Conservation (phyloP, 2,797 vertebrate genomes). For the Chrosomus eos region DNA sequence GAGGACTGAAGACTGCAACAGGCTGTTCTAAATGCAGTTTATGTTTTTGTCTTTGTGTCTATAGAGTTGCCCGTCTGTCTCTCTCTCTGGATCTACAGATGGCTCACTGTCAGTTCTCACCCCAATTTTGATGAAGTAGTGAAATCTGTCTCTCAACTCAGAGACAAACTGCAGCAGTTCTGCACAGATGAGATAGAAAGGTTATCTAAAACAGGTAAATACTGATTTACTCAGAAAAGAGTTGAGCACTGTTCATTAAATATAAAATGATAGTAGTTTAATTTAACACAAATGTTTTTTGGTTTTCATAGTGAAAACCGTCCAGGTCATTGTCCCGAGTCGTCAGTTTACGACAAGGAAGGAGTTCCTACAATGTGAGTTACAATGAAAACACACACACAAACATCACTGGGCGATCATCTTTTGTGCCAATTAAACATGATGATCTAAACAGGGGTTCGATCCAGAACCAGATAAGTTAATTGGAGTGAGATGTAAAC, state of each 20-base stretch:
- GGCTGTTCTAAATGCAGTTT: background rate
- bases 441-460: background rate
- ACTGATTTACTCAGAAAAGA: background rate
- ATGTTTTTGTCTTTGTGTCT: background rate
- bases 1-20: background rate
- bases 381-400: background rate
- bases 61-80: background rate
- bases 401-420: background rate
- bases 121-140: background rate
- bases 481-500: background rate
- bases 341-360: background rate
- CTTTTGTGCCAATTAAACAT: background rate
- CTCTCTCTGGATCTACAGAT: background rate
- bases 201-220: background rate
- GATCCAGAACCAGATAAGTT: background rate
- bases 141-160: conserved; percentile 24
- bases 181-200: background rate
- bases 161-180: background rate
- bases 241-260: background rate
- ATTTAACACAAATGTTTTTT: background rate
- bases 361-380: background rate
- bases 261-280: background rate
- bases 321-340: background rate
- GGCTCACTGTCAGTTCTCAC: background rate
- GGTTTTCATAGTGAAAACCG: background rate